Conservation (phyloP, 2,113 vertebrate species). For the Pongo pygmaeus region DNA sequence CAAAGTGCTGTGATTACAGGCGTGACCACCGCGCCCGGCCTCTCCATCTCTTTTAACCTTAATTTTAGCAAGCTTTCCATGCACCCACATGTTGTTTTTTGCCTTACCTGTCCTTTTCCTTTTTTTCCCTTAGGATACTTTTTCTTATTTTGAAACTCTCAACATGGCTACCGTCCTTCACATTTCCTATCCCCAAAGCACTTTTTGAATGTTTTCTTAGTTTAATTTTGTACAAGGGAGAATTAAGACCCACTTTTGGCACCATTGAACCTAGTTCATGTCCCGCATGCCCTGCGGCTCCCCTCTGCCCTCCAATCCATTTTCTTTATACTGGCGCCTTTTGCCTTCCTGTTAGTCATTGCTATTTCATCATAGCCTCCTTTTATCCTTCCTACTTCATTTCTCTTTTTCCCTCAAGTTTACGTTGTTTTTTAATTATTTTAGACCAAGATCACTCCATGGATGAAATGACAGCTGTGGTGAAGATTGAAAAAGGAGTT, state of each 20-base stretch:
- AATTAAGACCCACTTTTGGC: constrained; percentile 16
- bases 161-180: neutral
- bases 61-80: constrained; percentile 66
- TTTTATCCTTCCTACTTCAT: neutral
- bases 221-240: constrained; percentile 20
- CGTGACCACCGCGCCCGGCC: too few species aligned
- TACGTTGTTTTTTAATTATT: constrained; percentile 52
- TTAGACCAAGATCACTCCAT: constrained; percentile 85
- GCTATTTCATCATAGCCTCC: neutral
- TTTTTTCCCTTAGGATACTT: constrained; percentile 45
- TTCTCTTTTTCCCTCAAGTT: neutral
- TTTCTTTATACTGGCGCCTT: neutral
- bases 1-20: too few species aligned
- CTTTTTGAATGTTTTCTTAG: neutral
- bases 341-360: rapidly evolving
- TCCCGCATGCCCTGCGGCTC: neutral
- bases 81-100: constrained; percentile 36
- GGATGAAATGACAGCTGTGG: constrained; percentile 83
- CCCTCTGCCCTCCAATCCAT: neutral
- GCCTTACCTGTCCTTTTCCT: neutral
- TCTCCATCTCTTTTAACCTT: constrained; percentile 24
- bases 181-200: neutral
- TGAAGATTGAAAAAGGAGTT: constrained; percentile 86
- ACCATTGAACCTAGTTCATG: neutral
- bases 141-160: constrained; percentile 17